Percentiles rank a stretch among this genome's conserved stretches.
Evolutionary conservation across 35 echinoderm and acorn worm species (phyloP).

Genomic region (Apostichopus japonicus): DNA sequence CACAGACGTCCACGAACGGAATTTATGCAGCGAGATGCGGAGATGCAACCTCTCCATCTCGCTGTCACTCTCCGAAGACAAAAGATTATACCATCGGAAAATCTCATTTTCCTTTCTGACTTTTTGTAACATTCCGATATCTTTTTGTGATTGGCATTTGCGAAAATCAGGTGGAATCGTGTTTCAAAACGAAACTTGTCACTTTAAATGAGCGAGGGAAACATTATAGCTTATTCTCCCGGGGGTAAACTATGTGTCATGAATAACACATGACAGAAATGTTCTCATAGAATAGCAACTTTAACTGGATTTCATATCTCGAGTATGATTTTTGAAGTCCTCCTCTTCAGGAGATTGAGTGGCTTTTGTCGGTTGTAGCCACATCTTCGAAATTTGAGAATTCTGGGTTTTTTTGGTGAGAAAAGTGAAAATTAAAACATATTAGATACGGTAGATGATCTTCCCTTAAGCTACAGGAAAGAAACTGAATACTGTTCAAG

Average conservation of each 20-base stretch:
- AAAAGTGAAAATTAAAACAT: background rate
- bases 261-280: background rate
- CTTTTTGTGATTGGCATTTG: constrained; percentile 9
- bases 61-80: background rate
- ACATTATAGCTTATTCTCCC: background rate
- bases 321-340: constrained; percentile 6
- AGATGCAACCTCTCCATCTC: background rate
- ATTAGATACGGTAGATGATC: background rate
- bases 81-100: background rate
- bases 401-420: background rate
- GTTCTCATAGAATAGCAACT: background rate
- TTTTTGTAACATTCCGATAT: background rate
- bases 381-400: background rate
- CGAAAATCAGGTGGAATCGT: background rate
- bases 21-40: background rate
- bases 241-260: constrained; percentile 2
- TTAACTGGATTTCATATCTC: constrained; percentile 6
- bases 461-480: background rate
- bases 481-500: background rate
- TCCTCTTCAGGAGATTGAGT: background rate
- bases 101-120: background rate
- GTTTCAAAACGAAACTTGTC: constrained; percentile 13
- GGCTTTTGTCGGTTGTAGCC: background rate
- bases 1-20: background rate
- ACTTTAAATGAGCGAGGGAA: background rate